A percentile compares a stretch with the other conserved stretches of the same genome.
These are phyloP conservation scores for Pachyseris speciosa DNA, from an alignment of 64 coral and sea anemone species.

Conservation along the genomic window DNA sequence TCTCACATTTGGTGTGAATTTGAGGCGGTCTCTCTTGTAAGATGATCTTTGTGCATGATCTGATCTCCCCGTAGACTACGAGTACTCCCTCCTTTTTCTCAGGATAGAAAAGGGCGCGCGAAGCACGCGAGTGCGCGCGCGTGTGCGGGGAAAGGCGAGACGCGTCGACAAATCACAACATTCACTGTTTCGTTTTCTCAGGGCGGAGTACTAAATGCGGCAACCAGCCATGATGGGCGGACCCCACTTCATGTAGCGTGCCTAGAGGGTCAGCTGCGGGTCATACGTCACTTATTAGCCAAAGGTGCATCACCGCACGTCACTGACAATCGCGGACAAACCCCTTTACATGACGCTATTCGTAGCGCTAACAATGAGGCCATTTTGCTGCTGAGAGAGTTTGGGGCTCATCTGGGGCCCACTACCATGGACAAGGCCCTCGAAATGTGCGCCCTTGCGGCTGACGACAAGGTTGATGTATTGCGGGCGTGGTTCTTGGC, in stretches of 20 bases:
- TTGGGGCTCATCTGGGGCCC: slow-evolving; percentile 83
- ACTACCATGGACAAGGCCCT: slow-evolving; percentile 73
- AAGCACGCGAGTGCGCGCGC: neutral
- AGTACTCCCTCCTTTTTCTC: no score
- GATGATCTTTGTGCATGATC: no score
- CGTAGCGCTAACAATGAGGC: slow-evolving; percentile 28
- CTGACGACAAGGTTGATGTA: slow-evolving; percentile 67
- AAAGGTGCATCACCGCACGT: slow-evolving; percentile 87
- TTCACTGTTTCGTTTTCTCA: neutral
- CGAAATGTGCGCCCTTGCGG: slow-evolving; percentile 68
- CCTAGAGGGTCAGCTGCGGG: slow-evolving; percentile 78
- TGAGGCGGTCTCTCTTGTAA: no score
- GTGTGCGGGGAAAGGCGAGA: neutral
- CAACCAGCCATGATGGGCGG: slow-evolving; percentile 86
- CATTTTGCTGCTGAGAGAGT: slow-evolving; percentile 63
- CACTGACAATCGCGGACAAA: slow-evolving; percentile 80
- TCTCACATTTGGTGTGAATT: no score
- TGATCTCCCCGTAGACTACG: no score
- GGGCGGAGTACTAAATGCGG: slow-evolving; percentile 65
- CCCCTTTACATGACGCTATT: slow-evolving; percentile 81
- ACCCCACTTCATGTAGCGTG: slow-evolving; percentile 89
- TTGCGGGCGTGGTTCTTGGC: slow-evolving; percentile 82
- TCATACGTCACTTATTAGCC: slow-evolving; percentile 68
- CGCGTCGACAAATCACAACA: neutral
- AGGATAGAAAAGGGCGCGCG: no score